Evolutionary conservation across 2,797 vertebrate species (phyloP).

Genomic region (Pseudochirops cupreus): DNA sequence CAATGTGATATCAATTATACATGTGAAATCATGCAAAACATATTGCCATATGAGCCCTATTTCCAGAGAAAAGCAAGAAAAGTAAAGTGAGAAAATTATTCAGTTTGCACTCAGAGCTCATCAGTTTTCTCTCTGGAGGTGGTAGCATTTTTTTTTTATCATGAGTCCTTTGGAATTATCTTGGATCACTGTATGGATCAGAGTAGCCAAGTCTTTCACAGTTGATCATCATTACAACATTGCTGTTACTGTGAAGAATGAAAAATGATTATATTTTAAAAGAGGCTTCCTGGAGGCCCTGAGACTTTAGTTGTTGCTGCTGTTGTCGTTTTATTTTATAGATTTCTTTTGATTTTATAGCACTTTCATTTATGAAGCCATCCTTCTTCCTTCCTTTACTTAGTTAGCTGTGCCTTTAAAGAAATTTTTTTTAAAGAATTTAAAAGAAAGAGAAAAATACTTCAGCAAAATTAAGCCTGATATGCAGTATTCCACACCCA

Average conservation of each 20-base stretch:
- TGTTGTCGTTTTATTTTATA: not conserved
- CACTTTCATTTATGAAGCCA: not conserved
- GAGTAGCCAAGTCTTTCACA: not conserved
- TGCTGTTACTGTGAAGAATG: not conserved
- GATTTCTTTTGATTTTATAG: not conserved
- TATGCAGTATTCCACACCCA: not conserved
- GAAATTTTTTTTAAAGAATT: not conserved
- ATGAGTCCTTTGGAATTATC: not conserved
- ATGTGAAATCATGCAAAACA: not conserved
- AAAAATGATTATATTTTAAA: not conserved
- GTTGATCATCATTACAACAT: not conserved
- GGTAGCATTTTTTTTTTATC: not conserved
- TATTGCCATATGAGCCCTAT: not conserved
- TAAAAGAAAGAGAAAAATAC: not conserved
- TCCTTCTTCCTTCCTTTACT: not conserved
- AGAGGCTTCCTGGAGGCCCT: not conserved
- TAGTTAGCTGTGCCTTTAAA: not conserved
- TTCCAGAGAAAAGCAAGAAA: not conserved
- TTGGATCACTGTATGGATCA: not conserved
- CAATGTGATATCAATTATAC: not conserved
- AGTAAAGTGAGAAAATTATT: not conserved
- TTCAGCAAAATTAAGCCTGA: not conserved
- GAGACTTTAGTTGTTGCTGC: not conserved
- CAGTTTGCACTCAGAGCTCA: not conserved
- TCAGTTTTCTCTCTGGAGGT: not conserved